Percentiles rank a stretch among this genome's conserved stretches.
Conservation (phyloP, 2,113 vertebrate genomes). For the Prolemur simus region DNA sequence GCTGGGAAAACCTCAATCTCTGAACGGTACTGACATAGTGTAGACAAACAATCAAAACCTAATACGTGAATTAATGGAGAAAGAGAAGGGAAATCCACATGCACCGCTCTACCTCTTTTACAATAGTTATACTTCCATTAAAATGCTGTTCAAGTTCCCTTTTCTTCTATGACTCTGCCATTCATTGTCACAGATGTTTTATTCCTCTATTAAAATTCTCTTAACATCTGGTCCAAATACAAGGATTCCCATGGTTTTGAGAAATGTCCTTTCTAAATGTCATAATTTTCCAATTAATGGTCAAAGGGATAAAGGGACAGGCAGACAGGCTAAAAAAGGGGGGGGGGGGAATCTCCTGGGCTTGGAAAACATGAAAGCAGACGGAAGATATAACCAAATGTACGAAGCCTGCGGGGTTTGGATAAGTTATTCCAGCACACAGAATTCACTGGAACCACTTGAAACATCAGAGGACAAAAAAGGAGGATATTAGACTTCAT, state of each 20-base stretch:
- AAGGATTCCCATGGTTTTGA: slow-evolving; percentile 67
- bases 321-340: not conserved
- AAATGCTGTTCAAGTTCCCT: not conserved
- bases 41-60: not conserved
- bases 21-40: not conserved
- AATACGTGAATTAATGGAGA: not conserved
- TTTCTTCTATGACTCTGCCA: not conserved
- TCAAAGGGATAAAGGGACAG: slow-evolving; percentile 61
- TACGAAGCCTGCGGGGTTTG: not conserved
- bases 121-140: not conserved
- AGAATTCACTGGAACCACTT: not conserved
- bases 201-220: slow-evolving; percentile 54
- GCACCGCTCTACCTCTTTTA: not conserved
- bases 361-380: not conserved
- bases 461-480: not conserved
- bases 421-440: not conserved
- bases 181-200: slow-evolving; percentile 52
- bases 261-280: slow-evolving; percentile 70
- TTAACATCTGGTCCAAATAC: slow-evolving; percentile 69
- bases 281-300: slow-evolving; percentile 71
- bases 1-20: not conserved
- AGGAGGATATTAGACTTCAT: not conserved
- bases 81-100: not conserved
- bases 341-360: not conserved
- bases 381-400: not conserved